Base-by-base conservation (phyloP, 2,797 vertebrate species). In the Syngnathus rostellatus region DNA sequence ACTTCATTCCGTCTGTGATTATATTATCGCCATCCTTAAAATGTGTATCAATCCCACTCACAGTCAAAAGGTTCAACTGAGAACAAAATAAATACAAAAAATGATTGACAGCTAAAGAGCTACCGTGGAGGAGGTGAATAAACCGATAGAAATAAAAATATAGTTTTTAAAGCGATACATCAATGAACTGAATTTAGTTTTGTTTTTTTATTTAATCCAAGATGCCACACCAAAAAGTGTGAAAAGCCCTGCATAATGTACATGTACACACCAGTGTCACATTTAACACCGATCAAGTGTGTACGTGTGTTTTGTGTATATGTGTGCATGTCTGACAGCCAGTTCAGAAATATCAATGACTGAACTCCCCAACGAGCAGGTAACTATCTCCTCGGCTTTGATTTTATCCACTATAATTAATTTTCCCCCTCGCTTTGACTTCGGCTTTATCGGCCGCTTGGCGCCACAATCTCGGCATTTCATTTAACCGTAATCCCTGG, bases 321-420 rank as follows among this genome's bases (percentile, higher is more conserved):
- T n/a, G 38, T 40, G 19, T 66, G 70, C 79, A 79, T 77, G 76
- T 72, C 79, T 77, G 75, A 65, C 81, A 84, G 74, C 77, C 77
- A 72, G 77, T 54, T 73, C 75, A 21, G 58, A 85, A 85, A 87
- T 89, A 89, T 88, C 87, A 88, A 81, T 87, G 83, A 84, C 86
- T 83, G 68, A 87, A 87, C 78, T 88, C 84, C 83, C 81, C 75
- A 72, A 83, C 68, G 79, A 46, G 48, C 45, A 86, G 72, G 79
- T 81, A 85, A 87, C 85, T 78, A 88, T 88, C 86, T 84, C 70
- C 64, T 74, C 70, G 31, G 21, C 79, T 75, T 78, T 74, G 87
- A 89, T 89, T 87, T 89, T 89, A 87, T 89, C 87, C 81, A 67
- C 79, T 85, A 86, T 86, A 88, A 89, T 89, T 89, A 87, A 88